Evolutionary conservation across 2,888 invertebrate species (phyloP), one percentile per base, ranked within the genome.

Genomic region (Eupithecia inturbata): DNA sequence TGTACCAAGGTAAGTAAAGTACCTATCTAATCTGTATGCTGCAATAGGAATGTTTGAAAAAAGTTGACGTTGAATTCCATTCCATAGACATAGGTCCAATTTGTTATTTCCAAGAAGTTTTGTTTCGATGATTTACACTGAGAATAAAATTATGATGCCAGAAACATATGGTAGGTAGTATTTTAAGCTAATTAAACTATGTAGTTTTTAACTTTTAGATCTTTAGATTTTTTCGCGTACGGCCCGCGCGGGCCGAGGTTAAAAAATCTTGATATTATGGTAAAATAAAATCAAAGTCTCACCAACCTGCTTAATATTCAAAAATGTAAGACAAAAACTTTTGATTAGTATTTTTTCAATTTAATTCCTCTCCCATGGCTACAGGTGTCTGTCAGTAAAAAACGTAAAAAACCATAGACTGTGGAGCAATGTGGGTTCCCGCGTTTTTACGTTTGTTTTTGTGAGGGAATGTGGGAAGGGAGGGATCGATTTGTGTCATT

Each of bases 321-420:
- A 68, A 53, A 60, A 62, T 6, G 14, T 19, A 39, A 68, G 33
- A 36, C 26, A 49, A 68, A 53, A 64, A 53, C 53, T 72, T 67
- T 72, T 62, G 62, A 36, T 39, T 71, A 67, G 41, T 39, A 57
- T 62, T 71, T 88, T 89, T 88, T 84, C 53, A 70, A 68, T 85
- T 82, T 78, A 78, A 79, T 77, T 86, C 83, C 83, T 84, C 87
- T 85, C 85, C 84, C 86, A 82, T 79, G 82, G 84, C 84, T 89
- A 91, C 92, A 92, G 92, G 92, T 92, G 92, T 86, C 82, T 77
- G 70, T 49, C 28, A 70, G 76, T 82, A 75, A 85, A 87, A 90
- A 89, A 90, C 85, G 77, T 75, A 77, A 83, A 81, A 80, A 85
- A 84, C 80, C 82, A 86, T 84, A 86, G 84, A 83, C 83, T 82